Percentiles rank a stretch among this genome's conserved stretches.
Conservation (phyloP, 2,113 vertebrate genomes). For the Octodon degus region DNA sequence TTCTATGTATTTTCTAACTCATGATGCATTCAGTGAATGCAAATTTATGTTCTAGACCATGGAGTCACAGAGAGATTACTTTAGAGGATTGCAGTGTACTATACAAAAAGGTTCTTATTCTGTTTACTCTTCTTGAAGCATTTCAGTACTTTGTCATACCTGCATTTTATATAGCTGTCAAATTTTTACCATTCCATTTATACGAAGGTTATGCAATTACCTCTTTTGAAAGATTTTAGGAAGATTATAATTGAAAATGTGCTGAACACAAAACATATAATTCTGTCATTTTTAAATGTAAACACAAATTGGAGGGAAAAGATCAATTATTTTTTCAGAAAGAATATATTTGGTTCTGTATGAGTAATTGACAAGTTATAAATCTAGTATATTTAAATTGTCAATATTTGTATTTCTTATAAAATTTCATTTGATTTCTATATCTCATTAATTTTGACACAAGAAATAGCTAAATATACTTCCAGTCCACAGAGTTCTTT, state of each 20-base stretch:
- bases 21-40: neutral
- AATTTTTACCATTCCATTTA: constrained; percentile 44
- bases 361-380: neutral
- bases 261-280: constrained; percentile 1
- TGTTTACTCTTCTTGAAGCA: neutral
- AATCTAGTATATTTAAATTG: neutral
- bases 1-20: neutral
- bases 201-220: neutral
- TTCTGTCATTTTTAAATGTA: neutral
- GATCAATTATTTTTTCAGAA: neutral
- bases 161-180: constrained; percentile 4
- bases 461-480: neutral
- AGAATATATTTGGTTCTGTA: neutral
- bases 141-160: constrained; percentile 40
- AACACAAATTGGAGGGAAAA: constrained; percentile 20
- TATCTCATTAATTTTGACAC: neutral
- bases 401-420: neutral
- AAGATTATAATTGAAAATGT: constrained; percentile 20
- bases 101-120: constrained; percentile 24
- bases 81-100: neutral
- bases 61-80: neutral
- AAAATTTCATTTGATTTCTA: neutral
- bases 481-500: neutral
- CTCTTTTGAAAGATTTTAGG: constrained; percentile 12
- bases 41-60: neutral